Percentiles rank a stretch among this genome's conserved stretches.
These are phyloP conservation scores for Sternotherus odoratus DNA, from an alignment of 2,797 vertebrate species.

Conservation along the genomic window DNA sequence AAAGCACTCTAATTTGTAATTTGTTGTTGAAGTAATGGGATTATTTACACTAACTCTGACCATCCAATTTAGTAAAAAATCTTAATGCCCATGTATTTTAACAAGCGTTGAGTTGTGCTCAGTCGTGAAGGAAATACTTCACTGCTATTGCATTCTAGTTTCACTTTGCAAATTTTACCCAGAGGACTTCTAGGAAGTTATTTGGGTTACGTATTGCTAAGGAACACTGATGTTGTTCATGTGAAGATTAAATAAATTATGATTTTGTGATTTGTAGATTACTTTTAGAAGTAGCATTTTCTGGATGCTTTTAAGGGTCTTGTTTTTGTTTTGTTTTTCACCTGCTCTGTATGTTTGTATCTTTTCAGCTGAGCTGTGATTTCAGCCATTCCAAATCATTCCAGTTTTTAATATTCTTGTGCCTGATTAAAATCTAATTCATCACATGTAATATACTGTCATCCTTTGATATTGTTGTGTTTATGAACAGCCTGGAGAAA, in stretches of 20 bases:
- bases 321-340: not conserved
- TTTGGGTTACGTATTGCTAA: not conserved
- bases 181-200: not conserved
- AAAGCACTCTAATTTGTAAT: not conserved
- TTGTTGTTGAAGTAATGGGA: not conserved
- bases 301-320: not conserved
- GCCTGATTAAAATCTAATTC: not conserved
- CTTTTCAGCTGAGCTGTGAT: not conserved
- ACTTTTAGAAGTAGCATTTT: not conserved
- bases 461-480: slow-evolving; percentile 29
- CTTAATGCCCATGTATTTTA: fast-evolving
- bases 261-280: not conserved
- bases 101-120: not conserved
- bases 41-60: fast-evolving
- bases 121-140: not conserved
- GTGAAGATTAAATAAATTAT: not conserved
- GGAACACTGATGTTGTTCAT: not conserved
- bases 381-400: not conserved
- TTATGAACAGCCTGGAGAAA: slow-evolving; percentile 89
- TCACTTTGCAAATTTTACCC: not conserved
- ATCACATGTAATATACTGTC: not conserved
- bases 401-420: not conserved
- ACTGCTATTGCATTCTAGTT: not conserved
- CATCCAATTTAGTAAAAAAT: not conserved
- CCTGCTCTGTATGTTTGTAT: not conserved